These are phyloP conservation scores for Coracias cyanogaster DNA, from an alignment of 2,797 vertebrate genomes.

Conservation along the genomic window DNA sequence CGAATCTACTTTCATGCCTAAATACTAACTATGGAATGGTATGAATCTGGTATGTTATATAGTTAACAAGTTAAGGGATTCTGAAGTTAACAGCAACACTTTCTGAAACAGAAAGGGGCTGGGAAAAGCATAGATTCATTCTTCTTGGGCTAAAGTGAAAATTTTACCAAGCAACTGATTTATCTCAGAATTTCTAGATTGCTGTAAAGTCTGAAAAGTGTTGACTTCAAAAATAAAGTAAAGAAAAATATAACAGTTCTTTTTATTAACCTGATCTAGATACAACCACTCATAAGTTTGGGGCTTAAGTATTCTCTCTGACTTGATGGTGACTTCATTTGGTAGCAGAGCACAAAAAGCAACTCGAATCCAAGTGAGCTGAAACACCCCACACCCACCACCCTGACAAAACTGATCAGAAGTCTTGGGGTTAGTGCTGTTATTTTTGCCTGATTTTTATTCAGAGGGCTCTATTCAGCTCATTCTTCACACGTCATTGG, in stretches of 20 bases:
- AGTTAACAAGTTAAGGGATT: neutral
- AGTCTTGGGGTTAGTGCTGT: neutral
- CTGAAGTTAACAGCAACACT: neutral
- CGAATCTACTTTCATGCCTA: neutral
- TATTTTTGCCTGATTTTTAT: neutral
- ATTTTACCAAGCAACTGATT: neutral
- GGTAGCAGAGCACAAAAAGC: neutral
- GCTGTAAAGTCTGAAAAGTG: neutral
- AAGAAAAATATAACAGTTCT: neutral
- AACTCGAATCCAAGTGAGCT: neutral
- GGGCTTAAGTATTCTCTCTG: neutral
- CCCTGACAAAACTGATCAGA: neutral
- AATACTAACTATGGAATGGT: neutral
- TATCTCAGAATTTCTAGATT: neutral
- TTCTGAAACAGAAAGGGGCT: neutral
- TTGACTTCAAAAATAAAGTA: neutral
- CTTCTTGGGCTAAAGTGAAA: neutral
- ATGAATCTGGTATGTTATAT: neutral
- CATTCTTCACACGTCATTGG: neutral
- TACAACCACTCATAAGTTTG: neutral
- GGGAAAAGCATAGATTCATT: neutral
- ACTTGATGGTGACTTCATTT: neutral
- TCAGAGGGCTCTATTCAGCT: neutral
- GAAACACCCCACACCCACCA: rapidly evolving
- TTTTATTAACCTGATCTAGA: neutral